These are phyloP conservation scores for Zootoca vivipara DNA, from an alignment of 2,113 vertebrate genomes.

Conservation along the genomic window DNA sequence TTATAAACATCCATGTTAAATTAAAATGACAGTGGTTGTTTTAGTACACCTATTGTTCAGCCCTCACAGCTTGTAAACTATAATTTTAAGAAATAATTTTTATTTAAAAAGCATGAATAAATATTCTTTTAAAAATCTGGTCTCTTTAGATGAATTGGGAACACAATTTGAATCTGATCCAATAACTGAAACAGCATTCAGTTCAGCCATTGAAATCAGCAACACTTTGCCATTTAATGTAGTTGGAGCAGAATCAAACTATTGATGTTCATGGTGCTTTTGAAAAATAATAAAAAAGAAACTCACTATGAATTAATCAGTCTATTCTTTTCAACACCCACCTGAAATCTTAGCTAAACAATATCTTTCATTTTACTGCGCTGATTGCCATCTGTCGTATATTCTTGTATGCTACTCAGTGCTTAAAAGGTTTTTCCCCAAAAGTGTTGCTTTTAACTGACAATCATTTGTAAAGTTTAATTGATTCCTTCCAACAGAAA, in stretches of 20 bases:
- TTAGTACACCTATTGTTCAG: background rate
- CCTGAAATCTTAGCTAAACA: slow-evolving; percentile 34
- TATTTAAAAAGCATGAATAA: background rate
- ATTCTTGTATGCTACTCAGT: slow-evolving; percentile 30
- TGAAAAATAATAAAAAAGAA: slow-evolving; percentile 31
- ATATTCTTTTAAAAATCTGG: slow-evolving; percentile 36
- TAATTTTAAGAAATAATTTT: background rate
- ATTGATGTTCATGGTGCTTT: slow-evolving; percentile 28
- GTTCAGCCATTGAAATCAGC: slow-evolving; percentile 24
- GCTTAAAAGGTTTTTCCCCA: slow-evolving; percentile 10
- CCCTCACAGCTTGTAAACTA: background rate
- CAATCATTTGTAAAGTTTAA: slow-evolving; percentile 43
- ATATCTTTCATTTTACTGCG: slow-evolving; percentile 41
- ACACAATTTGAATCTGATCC: slow-evolving; percentile 3
- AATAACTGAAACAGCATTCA: background rate
- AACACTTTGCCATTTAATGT: slow-evolving; percentile 32
- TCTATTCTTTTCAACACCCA: slow-evolving; percentile 37
- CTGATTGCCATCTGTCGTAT: slow-evolving; percentile 50
- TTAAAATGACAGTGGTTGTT: background rate
- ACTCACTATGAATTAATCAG: slow-evolving; percentile 28
- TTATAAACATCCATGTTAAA: background rate
- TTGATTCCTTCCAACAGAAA: slow-evolving; percentile 37
- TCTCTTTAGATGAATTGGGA: slow-evolving; percentile 6
- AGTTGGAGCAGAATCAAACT: slow-evolving; percentile 15
- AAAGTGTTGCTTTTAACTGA: slow-evolving; percentile 36